A percentile compares a stretch with the other conserved stretches of the same genome.
Evolutionary conservation across 2,888 invertebrate genomes (phyloP).

Genomic region (Sympetrum striolatum): DNA sequence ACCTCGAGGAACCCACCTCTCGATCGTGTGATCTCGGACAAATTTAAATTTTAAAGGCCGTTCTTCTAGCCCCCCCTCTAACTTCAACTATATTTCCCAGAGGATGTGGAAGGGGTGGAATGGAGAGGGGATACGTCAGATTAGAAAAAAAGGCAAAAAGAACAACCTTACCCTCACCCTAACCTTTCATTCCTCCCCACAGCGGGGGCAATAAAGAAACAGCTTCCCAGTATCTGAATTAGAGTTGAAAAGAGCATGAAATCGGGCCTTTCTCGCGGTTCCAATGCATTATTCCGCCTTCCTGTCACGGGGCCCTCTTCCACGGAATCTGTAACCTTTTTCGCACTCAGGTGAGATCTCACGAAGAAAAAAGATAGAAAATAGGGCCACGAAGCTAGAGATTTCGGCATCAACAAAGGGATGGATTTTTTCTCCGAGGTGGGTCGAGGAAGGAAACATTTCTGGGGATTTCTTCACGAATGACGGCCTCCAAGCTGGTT

Average conservation of each 20-base stretch:
- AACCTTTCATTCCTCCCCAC: neutral
- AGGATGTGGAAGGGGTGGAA: neutral
- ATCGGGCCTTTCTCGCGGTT: neutral
- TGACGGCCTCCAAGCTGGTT: neutral
- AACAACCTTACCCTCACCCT: neutral
- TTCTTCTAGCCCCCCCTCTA: too few relatives aligned
- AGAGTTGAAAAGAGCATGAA: neutral
- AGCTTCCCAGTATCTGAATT: neutral
- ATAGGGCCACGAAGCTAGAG: neutral
- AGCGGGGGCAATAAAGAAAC: neutral
- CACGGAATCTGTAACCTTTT: neutral
- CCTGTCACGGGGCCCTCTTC: neutral
- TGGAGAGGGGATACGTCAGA: neutral
- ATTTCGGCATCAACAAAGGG: neutral
- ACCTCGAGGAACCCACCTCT: neutral
- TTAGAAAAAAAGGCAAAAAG: neutral
- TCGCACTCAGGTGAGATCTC: neutral
- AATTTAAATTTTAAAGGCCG: neutral
- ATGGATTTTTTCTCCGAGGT: neutral
- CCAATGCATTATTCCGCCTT: neutral
- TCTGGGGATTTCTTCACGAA: neutral
- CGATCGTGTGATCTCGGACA: neutral
- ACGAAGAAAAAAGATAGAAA: neutral
- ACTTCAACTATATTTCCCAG: neutral
- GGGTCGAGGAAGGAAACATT: neutral